Conservation (phyloP, 2,888 invertebrate species). For the Chloroclysta siterata region DNA sequence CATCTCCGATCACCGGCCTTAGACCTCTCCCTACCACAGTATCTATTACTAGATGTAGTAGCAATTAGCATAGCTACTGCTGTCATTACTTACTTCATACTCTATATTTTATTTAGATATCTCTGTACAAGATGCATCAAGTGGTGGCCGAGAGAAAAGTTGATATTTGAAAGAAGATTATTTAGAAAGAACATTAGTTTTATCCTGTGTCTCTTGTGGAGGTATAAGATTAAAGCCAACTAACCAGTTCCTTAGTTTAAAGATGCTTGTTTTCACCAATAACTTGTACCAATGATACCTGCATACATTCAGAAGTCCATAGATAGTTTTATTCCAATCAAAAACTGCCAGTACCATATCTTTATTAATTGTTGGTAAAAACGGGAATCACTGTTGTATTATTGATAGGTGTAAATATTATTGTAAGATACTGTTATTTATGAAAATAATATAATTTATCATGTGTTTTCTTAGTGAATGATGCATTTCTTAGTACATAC, state of each 20-base stretch:
- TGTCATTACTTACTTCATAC: conserved; percentile 62
- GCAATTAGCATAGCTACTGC: conserved; percentile 62
- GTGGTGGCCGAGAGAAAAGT: conserved; percentile 73
- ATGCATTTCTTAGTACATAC: background rate
- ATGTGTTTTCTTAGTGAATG: conserved; percentile 29
- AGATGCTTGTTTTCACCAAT: conserved; percentile 19
- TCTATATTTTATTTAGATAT: conserved; percentile 71
- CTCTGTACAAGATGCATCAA: conserved; percentile 72
- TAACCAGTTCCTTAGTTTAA: conserved; percentile 50
- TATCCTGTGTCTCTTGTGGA: conserved; percentile 71
- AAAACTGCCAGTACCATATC: background rate
- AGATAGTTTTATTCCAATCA: background rate
- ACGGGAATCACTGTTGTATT: conserved; percentile 53
- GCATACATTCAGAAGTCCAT: background rate
- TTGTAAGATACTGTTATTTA: conserved; percentile 59
- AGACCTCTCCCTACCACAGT: conserved; percentile 77
- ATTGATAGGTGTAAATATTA: conserved; percentile 70
- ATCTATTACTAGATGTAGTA: conserved; percentile 71
- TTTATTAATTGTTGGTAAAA: conserved; percentile 25
- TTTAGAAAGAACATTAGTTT: conserved; percentile 68
- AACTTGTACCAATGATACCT: conserved; percentile 3
- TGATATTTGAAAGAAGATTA: conserved; percentile 68
- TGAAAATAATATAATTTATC: conserved; percentile 49
- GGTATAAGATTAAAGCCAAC: conserved; percentile 72
- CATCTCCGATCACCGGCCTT: conserved; percentile 81